Conservation (phyloP, 2,113 vertebrate species). For the Pipra filicauda region DNA sequence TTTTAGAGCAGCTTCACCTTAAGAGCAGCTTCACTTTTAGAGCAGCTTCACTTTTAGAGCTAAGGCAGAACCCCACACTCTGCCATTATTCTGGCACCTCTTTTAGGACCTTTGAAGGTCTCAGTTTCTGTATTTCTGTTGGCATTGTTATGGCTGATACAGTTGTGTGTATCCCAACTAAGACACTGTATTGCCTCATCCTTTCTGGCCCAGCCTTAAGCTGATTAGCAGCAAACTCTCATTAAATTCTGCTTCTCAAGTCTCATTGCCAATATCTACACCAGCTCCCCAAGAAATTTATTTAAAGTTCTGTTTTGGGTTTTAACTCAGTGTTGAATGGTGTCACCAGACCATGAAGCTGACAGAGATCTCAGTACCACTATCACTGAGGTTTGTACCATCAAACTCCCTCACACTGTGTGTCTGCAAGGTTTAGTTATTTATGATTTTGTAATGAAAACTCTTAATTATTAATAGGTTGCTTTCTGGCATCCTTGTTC, state of each 20-base stretch:
- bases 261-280: not conserved
- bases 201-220: not conserved
- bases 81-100: not conserved
- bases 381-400: not conserved
- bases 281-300: not conserved
- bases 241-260: not conserved
- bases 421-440: not conserved
- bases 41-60: too few relatives aligned
- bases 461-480: not conserved
- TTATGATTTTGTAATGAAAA: not conserved
- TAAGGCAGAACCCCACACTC: not conserved
- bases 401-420: not conserved
- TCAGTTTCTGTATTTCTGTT: not conserved
- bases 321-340: not conserved
- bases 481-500: not conserved
- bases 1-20: too few relatives aligned
- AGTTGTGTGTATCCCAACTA: not conserved
- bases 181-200: not conserved
- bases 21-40: too few relatives aligned
- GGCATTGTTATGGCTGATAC: not conserved
- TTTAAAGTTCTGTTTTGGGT: not conserved
- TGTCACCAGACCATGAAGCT: not conserved
- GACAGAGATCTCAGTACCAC: not conserved
- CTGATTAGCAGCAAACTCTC: not conserved
- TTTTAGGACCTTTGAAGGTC: not conserved